Evolutionary conservation across 2,888 invertebrate genomes (phyloP).

Genomic region (Strigamia maritima): DNA sequence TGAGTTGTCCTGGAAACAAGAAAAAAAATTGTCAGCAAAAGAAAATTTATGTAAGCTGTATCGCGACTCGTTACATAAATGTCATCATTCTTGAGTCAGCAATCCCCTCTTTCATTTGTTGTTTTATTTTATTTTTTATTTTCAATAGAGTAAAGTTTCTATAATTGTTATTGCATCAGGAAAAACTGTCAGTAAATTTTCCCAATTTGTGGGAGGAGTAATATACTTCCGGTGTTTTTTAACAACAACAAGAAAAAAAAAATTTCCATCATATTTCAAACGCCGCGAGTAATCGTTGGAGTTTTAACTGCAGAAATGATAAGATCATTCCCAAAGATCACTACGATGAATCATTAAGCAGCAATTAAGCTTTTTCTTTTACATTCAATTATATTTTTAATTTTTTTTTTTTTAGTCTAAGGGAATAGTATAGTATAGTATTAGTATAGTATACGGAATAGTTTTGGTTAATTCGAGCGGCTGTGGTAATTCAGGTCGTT

Average conservation of each 20-base stretch:
- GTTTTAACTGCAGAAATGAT: not conserved
- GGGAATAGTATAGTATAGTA: not conserved
- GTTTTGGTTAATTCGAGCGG: too few relatives aligned
- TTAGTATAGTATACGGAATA: too few relatives aligned
- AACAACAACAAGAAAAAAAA: not conserved
- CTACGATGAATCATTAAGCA: conserved; percentile 21
- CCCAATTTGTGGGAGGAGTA: conserved; percentile 11
- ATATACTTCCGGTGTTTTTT: not conserved
- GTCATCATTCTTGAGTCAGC: too few relatives aligned
- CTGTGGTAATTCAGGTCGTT: too few relatives aligned
- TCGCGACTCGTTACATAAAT: too few relatives aligned
- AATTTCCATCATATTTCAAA: not conserved
- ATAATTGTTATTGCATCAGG: too few relatives aligned
- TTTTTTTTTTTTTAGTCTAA: not conserved
- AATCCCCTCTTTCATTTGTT: too few relatives aligned
- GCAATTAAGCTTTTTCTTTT: not conserved
- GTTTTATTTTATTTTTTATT: not conserved
- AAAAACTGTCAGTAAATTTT: not conserved
- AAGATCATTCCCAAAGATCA: conserved; percentile 21
- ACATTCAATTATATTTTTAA: conserved; percentile 12
- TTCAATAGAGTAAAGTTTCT: too few relatives aligned
- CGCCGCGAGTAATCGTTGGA: not conserved
- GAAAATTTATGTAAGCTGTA: too few relatives aligned
- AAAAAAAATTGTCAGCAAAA: not conserved
- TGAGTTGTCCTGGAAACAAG: not conserved